Percentiles rank a stretch among this genome's conserved stretches.
Conservation (phyloP, 2,888 invertebrate genomes). For the Caradrina clavipalpis region DNA sequence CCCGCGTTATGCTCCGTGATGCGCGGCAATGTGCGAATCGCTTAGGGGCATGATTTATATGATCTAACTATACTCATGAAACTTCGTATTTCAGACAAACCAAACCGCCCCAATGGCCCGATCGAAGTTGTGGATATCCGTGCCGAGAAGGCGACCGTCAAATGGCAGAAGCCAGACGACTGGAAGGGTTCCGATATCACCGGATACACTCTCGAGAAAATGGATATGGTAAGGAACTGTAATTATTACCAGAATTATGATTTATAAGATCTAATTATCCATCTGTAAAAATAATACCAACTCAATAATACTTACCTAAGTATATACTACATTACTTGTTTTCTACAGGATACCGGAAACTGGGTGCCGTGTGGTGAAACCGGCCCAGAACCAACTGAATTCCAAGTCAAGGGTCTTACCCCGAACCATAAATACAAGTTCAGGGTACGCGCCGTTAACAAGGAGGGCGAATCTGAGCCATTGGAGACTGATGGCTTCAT, state of each 20-base stretch:
- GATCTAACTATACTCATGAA: not conserved
- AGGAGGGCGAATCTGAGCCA: conserved; percentile 99
- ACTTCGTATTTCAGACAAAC: conserved; percentile 92
- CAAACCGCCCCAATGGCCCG: conserved; percentile 96
- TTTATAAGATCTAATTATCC: too few relatives aligned
- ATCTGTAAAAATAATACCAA: too few relatives aligned
- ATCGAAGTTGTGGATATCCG: conserved; percentile 97
- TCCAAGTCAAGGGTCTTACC: conserved; percentile 97
- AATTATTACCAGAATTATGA: too few relatives aligned
- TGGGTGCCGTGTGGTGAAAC: conserved; percentile 99
- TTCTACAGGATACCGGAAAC: conserved; percentile 94
- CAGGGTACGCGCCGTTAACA: conserved; percentile 98
- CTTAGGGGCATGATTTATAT: too few relatives aligned
- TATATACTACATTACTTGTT: not conserved
- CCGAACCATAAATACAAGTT: conserved; percentile 99
- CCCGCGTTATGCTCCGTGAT: too few relatives aligned
- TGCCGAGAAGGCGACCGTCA: conserved; percentile 97
- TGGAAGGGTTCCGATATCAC: conserved; percentile 97
- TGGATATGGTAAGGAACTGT: conserved; percentile 93
- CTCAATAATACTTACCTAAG: too few relatives aligned
- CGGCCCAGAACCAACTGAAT: conserved; percentile 94
- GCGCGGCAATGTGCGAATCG: too few relatives aligned
- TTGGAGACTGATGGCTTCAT: conserved; percentile 97
- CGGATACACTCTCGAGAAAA: conserved; percentile 98
- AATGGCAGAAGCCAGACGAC: conserved; percentile 97